These are phyloP conservation scores for Ferdinandea cuprea DNA, from an alignment of 2,888 invertebrate genomes.

Conservation along the genomic window DNA sequence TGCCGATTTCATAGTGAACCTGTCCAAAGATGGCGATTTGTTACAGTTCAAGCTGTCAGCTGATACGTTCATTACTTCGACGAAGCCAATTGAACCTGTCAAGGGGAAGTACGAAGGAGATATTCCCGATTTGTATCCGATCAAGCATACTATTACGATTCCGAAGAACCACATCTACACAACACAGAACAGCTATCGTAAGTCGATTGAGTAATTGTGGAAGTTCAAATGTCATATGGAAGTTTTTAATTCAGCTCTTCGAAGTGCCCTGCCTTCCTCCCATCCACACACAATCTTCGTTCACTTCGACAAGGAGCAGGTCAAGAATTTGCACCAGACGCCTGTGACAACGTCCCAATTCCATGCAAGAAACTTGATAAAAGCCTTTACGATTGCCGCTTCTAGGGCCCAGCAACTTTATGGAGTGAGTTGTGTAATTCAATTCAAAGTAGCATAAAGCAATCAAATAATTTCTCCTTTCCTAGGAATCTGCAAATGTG, in stretches of 20 bases:
- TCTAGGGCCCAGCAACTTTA: constrained; percentile 87
- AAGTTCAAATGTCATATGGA: background rate
- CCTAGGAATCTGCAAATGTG: constrained; percentile 75
- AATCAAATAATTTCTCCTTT: background rate
- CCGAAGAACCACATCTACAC: constrained; percentile 86
- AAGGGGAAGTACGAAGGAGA: constrained; percentile 84
- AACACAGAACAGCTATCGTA: constrained; percentile 87
- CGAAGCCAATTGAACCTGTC: constrained; percentile 85
- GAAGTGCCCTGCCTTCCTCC: constrained; percentile 71
- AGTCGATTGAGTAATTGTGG: constrained; percentile 81
- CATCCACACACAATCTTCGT: constrained; percentile 90
- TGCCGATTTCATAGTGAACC: constrained; percentile 84
- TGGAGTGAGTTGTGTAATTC: constrained; percentile 22
- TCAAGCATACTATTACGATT: constrained; percentile 87
- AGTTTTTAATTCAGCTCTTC: constrained; percentile 76
- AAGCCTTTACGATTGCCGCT: constrained; percentile 90
- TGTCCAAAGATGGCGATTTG: constrained; percentile 86
- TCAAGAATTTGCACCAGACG: constrained; percentile 88
- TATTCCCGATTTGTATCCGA: constrained; percentile 90
- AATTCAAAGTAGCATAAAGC: no score
- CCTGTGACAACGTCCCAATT: constrained; percentile 88
- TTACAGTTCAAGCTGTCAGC: constrained; percentile 87
- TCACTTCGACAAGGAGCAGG: constrained; percentile 87
- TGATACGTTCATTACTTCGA: constrained; percentile 87
- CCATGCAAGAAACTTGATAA: constrained; percentile 87